These are phyloP conservation scores for Drosophila lowei DNA, from an alignment of 1,140 invertebrate genomes.

Conservation along the genomic window DNA sequence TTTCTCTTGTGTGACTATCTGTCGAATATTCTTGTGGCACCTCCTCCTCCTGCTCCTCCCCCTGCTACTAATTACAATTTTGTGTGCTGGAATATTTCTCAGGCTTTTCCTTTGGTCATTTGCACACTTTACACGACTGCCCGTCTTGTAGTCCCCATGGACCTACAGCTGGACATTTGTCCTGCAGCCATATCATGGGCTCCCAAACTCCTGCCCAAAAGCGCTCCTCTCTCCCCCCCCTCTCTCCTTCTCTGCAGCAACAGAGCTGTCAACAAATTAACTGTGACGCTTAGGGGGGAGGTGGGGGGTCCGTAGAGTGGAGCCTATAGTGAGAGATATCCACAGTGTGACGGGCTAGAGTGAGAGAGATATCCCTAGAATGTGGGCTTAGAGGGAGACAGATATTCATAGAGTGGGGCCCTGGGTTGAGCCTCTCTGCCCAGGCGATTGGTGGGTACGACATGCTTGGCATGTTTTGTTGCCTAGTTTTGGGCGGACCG, in stretches of 20 bases:
- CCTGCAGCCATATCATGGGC: constrained; percentile 29
- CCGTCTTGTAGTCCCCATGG: constrained; percentile 56
- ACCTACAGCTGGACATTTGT: constrained; percentile 38
- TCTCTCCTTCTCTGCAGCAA: constrained; percentile 13
- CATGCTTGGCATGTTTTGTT: constrained; percentile 69
- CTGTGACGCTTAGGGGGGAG: constrained; percentile 60
- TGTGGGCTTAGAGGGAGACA: no score
- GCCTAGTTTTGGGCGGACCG: constrained; percentile 52
- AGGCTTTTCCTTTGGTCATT: constrained; percentile 49
- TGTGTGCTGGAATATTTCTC: constrained; percentile 40
- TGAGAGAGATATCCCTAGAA: constrained; percentile 6
- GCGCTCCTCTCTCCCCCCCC: background rate
- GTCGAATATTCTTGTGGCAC: background rate
- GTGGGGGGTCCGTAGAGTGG: background rate
- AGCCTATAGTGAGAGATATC: background rate
- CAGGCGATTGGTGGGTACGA: constrained; percentile 36
- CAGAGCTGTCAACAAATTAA: constrained; percentile 79
- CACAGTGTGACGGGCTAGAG: background rate
- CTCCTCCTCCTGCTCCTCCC: background rate
- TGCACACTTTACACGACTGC: constrained; percentile 53
- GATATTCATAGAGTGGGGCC: constrained; percentile 7
- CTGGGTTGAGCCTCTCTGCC: constrained; percentile 11
- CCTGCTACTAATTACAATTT: constrained; percentile 48
- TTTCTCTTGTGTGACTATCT: no score
- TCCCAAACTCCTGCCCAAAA: background rate